Evolutionary conservation across 2,113 vertebrate species (phyloP), one percentile per base, ranked within the genome.

Genomic region (Irena cyanogastra): DNA sequence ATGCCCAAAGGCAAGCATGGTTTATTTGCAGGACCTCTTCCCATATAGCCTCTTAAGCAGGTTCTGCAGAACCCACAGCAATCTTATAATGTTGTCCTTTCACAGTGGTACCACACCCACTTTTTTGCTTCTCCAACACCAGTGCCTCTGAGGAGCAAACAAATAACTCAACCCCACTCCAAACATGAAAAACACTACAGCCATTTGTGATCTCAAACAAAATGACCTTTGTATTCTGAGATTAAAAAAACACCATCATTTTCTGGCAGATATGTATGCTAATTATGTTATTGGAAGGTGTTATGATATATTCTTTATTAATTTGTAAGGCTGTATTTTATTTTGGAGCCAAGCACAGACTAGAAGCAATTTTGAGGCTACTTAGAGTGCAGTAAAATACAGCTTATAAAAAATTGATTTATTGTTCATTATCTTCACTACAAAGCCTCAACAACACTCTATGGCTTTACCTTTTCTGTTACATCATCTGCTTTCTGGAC

Each of bases 401-500:
- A 80, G n/a, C 27, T 82, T 63, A 45, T 23, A 70, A 93, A 66
- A 54, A 42, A 39, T 3, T 21, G 14, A 33, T 84, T 72, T 45
- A 63, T 5, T 61, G n/a, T 45, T 82, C 33, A 44, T 75, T 59
- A 70, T 37, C 31, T 54, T 49, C 31, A 27, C 47, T 86, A 71
- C 28, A 83, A 84, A 66, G 65, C 61, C 41, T 84, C 66, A 91
- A 31, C 21, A 82, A 33, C 13, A 13, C 16, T 33, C 39, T 45
- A 28, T 30, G 20, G 54, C 31, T 83, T 96, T 98, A 98, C 99
- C 98, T 99, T 99, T 94, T 98, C 98, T 60, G 79, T 97, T 69
- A 98, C 78, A 74, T 99, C 97, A 15, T 97, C 97, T 7, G 98
- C 98, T 90, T 98, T 99, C 94, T 96, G 97, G 74, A 99, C 95